Base-by-base conservation (phyloP, 2,888 invertebrate genomes). In the Pseudococcus jackbeardsleyi region DNA sequence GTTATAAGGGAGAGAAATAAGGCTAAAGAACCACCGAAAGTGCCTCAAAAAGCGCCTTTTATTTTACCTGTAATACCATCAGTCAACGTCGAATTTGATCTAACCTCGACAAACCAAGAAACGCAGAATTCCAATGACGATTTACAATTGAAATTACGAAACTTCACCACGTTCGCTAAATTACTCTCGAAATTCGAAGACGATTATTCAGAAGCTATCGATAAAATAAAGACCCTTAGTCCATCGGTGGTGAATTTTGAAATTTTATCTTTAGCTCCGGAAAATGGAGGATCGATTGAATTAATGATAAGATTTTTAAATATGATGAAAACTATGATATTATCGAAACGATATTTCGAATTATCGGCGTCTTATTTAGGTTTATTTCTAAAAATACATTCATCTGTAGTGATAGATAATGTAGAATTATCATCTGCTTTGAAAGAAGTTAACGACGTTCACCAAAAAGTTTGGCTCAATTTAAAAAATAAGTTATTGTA, bases 41-140 rank as follows among this genome's bases (percentile, higher is more conserved):
- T 94, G 1, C 95, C 96, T 0, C 96, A 97, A 92, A 94, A 95
- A 0, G 99, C 98, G 0, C 99, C 99, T 0, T 99, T 99, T 93
- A 99, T 99, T 91, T 92, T 99, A 86, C 98, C 99, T 0, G 98
- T 98, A 0, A 93, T 98, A 88, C 94, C 97, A 0, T 95, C 96
- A 0, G 92, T 98, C 22, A 95, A 96, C 90, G 92, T 97, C 8
- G 95, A 95, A 91, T 99, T 99, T 91, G 96, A 96, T 91, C 91
- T 96, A 3, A 59, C 91, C 19, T 90, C 91, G 33, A 91, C 91
- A 1, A 90, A 91, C 0, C 48, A 92, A 93, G 33, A 90, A 88
- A 88, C 89, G 68, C 11, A 68, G 1, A 68, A 79, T 22, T 39
- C n/a, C 48, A 46, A 84, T 0, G 84, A 77, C 22, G 19, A 68